A percentile compares a stretch with the other conserved stretches of the same genome.
Conservation (phyloP, 1,140 invertebrate genomes). For the Diprion similis region DNA sequence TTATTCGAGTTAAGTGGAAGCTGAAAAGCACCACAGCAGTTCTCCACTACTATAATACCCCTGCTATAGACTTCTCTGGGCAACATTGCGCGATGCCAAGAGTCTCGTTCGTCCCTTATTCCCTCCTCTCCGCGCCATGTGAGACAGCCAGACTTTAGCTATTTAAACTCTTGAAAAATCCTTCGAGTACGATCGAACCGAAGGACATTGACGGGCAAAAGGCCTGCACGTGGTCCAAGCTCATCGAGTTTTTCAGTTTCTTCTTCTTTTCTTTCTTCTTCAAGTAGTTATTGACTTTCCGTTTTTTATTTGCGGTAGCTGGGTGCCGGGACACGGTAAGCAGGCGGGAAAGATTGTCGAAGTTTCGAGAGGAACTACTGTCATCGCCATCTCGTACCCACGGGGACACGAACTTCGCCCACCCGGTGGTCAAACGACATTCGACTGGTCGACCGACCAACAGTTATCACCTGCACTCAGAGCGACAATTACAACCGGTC, state of each 20-base stretch:
- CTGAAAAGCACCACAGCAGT: neutral
- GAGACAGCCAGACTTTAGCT: neutral
- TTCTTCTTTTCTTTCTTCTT: too few species aligned
- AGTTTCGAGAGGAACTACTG: constrained; percentile 43
- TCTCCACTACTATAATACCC: neutral
- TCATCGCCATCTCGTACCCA: constrained; percentile 17
- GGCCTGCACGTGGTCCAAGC: too few species aligned
- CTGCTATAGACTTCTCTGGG: neutral
- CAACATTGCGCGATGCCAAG: neutral
- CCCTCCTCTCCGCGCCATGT: neutral
- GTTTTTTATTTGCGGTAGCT: constrained; percentile 40
- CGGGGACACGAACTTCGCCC: neutral
- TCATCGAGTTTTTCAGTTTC: neutral
- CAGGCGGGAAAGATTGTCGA: constrained; percentile 51
- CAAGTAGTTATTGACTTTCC: constrained; percentile 14
- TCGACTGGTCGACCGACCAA: neutral
- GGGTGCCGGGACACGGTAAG: constrained; percentile 48
- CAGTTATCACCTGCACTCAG: too few species aligned
- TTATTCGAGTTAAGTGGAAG: constrained; percentile 1
- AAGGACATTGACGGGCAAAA: too few species aligned
- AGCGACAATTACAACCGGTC: neutral
- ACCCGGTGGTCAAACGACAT: neutral
- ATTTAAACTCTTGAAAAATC: neutral
- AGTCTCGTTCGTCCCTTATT: neutral
- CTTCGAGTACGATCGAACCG: too few species aligned